Percentiles rank a stretch among this genome's conserved stretches.
phyloP scores from a whole-genome alignment of 2,113 vertebrate genomes.

The Ramphastos sulfuratus region DNA sequence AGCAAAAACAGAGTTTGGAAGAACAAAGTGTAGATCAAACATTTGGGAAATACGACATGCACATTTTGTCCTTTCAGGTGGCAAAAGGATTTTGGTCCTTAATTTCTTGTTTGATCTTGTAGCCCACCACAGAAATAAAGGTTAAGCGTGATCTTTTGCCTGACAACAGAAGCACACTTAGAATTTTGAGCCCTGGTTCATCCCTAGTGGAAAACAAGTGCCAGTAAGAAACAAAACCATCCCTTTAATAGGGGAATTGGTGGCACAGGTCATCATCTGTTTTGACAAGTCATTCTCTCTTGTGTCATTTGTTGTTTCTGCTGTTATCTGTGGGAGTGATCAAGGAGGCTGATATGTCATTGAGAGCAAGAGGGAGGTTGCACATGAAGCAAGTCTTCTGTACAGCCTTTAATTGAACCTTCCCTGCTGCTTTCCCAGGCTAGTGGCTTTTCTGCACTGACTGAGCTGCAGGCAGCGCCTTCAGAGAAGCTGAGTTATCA shows the following conservation, averaged over 20 bases:
- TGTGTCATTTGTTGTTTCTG: constrained; percentile 3
- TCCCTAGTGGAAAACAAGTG: not conserved
- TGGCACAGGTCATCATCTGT: constrained; percentile 6
- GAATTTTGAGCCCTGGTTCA: not conserved
- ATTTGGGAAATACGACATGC: not conserved
- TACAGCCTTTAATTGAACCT: constrained; percentile 18
- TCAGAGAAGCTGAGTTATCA: not conserved
- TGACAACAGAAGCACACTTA: not conserved
- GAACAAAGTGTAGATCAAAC: not conserved
- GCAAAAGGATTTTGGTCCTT: not conserved
- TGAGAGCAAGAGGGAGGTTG: not conserved
- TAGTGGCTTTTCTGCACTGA: not conserved
- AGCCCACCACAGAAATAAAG: not conserved
- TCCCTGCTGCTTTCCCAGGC: constrained; percentile 15
- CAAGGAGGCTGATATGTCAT: constrained; percentile 12
- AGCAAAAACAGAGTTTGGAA: not conserved
- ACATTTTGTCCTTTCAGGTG: not conserved
- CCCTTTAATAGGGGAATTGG: not conserved
- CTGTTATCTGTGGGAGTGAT: constrained; percentile 24
- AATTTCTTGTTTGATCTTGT: not conserved
- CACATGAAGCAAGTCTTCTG: not conserved
- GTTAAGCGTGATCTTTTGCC: not conserved
- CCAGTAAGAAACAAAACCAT: not conserved
- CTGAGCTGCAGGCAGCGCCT: not conserved
- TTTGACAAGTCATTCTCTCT: constrained; percentile 13